Base-by-base conservation (phyloP, 1,140 invertebrate species). In the Micrasema longulum region DNA sequence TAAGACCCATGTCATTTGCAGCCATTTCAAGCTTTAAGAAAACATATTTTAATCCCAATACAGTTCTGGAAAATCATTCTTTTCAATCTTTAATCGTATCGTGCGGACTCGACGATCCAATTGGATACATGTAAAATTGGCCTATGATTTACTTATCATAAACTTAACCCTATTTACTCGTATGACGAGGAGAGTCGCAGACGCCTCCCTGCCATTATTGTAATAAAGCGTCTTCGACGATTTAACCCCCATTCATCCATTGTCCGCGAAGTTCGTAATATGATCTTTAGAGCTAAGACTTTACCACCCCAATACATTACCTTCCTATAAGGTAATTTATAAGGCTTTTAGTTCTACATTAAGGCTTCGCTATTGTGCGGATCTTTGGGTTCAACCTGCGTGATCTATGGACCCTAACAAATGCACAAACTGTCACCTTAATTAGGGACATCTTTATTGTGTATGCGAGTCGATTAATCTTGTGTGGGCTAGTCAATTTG, bases 361-460 rank as follows among this genome's bases (percentile, higher is more conserved):
- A 41, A 41, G 55, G 55, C 55, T 41, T 60, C 55, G 23, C 55
- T 35, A 60, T 60, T 60, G 55, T 60, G 14, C 31, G 10, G 36
- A n/a, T 18, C 18, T 12, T 9, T 18, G 55, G 31, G 55, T 31
- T 60, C 53, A n/a, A 26, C 26, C 50, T 31, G 20, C 16, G 55
- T 41, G 55, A 60, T 60, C 55, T 60, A 60, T 41, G 5, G 55
- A 38, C 55, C 55, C 22, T 38, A 41, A 60, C 55, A 60, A 60
- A 60, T 60, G 55, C 55, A 60, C 55, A 38, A 18, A 60, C 55
- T 60, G 55, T 60, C 55, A 60, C 55, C 55, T 60, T 60, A 60
- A 60, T 60, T 60, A 60, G 38, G 55, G 38, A 60, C 55, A 38
- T 60, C 55, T 60, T 60, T 41, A 41, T 60, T 60, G 55, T 60